Evolutionary conservation across 2,888 invertebrate genomes (phyloP).

Genomic region (Strigamia transsilvanica): DNA sequence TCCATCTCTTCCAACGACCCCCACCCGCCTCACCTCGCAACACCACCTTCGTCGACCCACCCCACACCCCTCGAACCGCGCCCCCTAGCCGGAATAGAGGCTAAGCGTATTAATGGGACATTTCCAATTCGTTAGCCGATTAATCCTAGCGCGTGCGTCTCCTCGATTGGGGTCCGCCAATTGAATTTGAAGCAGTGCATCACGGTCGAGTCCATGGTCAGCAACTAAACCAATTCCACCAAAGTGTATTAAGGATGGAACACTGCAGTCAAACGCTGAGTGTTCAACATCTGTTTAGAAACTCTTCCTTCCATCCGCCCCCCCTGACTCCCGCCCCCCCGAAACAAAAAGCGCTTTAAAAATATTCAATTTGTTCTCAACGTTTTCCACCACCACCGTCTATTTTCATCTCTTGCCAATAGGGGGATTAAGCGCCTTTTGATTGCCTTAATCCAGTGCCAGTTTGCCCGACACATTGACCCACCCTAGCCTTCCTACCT

Average conservation of each 20-base stretch:
- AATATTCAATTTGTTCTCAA: not conserved
- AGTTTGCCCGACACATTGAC: constrained; percentile 51
- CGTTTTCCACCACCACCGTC: not conserved
- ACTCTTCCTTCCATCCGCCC: no score
- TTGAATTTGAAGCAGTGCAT: constrained; percentile 22
- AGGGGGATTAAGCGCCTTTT: constrained; percentile 51
- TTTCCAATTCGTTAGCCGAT: constrained; percentile 54
- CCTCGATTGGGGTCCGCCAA: constrained; percentile 32
- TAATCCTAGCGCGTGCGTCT: constrained; percentile 45
- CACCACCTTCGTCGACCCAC: not conserved
- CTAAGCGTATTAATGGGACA: constrained; percentile 52
- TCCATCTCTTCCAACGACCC: not conserved
- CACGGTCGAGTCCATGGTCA: not conserved
- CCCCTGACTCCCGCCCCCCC: no score
- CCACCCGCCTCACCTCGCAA: not conserved
- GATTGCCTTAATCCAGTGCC: constrained; percentile 50
- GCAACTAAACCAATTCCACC: not conserved
- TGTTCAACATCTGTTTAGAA: not conserved
- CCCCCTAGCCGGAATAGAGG: constrained; percentile 12
- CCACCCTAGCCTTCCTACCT: not conserved
- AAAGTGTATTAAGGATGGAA: not conserved
- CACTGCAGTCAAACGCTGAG: constrained; percentile 7
- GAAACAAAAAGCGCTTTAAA: not conserved
- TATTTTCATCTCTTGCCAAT: not conserved
- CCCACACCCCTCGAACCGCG: not conserved